A percentile compares a stretch with the other conserved stretches of the same genome.
phyloP scores from a whole-genome alignment of 2,113 vertebrate species.

The Lonchura striata region DNA sequence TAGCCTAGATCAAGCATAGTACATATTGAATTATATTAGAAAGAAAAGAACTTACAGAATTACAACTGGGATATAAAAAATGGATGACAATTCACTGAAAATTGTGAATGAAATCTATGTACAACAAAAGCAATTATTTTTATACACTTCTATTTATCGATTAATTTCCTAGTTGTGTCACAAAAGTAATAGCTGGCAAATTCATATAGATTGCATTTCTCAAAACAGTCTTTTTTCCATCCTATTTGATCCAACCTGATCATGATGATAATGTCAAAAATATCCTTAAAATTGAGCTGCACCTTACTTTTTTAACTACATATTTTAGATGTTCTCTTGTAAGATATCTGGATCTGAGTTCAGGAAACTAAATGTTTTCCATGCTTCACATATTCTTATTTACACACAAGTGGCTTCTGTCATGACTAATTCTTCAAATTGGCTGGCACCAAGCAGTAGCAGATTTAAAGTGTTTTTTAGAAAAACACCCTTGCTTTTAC shows the following conservation, averaged over 20 bases:
- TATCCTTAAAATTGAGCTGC: background rate
- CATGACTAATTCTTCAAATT: background rate
- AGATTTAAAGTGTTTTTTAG: slow-evolving; percentile 22
- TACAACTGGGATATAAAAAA: background rate
- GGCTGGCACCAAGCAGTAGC: slow-evolving; percentile 7
- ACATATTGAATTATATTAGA: background rate
- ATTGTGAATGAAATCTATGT: background rate
- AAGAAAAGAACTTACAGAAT: background rate
- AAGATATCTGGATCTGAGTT: background rate
- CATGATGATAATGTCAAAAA: background rate
- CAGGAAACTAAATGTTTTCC: background rate
- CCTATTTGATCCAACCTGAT: background rate
- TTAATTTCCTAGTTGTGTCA: background rate
- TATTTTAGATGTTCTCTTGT: background rate
- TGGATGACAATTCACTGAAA: background rate
- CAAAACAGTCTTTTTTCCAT: background rate
- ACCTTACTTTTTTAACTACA: background rate
- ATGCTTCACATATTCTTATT: background rate
- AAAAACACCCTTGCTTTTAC: background rate
- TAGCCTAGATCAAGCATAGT: background rate
- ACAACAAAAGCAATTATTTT: background rate
- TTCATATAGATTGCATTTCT: background rate
- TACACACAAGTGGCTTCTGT: background rate
- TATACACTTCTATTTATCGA: background rate
- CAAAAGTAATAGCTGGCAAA: background rate